Evolutionary conservation across 37 sponge, comb jelly and placozoan species (phyloP).

Genomic region (Chondrosia reniformis): DNA sequence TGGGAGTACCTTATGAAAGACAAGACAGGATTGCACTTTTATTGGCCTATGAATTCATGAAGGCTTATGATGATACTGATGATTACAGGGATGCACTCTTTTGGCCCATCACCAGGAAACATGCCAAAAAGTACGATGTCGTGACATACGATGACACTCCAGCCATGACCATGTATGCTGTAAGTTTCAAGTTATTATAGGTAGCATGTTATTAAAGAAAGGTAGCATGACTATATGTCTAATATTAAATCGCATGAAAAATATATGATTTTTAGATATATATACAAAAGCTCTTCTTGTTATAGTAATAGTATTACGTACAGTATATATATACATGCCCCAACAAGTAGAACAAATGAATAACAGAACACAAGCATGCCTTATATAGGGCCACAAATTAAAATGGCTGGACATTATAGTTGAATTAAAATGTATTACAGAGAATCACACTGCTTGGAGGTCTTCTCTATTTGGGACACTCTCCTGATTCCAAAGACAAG

Average conservation of each 20-base stretch:
- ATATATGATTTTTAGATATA: too few relatives aligned
- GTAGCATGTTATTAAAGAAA: too few relatives aligned
- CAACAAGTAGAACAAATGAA: too few relatives aligned
- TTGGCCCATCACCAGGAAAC: conserved; percentile 14
- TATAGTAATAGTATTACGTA: too few relatives aligned
- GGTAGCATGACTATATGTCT: too few relatives aligned
- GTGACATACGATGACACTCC: conserved; percentile 2
- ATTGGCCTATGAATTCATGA: conserved; percentile 9
- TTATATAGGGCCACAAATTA: too few relatives aligned
- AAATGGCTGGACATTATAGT: too few relatives aligned
- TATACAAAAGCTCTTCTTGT: too few relatives aligned
- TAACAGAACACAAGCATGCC: too few relatives aligned
- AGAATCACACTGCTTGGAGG: conserved; percentile 15
- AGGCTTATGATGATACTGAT: neutral
- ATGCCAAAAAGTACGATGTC: conserved; percentile 16
- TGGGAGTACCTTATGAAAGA: neutral
- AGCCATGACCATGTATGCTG: neutral
- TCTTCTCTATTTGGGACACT: conserved; percentile 6
- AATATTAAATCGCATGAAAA: too few relatives aligned
- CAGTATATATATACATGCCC: too few relatives aligned
- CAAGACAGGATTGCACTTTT: conserved; percentile 3
- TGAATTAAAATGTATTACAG: too few relatives aligned
- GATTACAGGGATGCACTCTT: conserved; percentile 8
- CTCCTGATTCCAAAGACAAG: conserved; percentile 12
- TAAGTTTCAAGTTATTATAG: neutral